These are phyloP conservation scores for Acanthococcus lagerstroemiae DNA, from an alignment of 2,888 invertebrate species.

Conservation along the genomic window DNA sequence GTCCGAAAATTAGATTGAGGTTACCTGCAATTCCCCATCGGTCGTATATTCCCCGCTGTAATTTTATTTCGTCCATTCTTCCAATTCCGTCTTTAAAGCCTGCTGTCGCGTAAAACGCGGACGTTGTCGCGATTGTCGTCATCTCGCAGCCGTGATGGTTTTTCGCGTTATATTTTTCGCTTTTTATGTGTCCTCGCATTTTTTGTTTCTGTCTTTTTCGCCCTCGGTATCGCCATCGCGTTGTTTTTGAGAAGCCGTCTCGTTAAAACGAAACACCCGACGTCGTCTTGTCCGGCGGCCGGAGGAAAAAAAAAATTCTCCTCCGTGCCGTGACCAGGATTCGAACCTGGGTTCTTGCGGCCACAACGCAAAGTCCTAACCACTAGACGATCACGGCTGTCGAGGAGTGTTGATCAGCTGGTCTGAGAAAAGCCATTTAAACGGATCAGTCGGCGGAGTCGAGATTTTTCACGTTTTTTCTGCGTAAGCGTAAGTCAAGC, in stretches of 20 bases:
- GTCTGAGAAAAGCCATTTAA: not conserved
- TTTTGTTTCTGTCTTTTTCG: not conserved
- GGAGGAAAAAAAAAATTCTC: not conserved
- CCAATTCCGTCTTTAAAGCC: slow-evolving; percentile 2
- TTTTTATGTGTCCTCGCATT: not conserved
- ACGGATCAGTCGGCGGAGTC: not conserved
- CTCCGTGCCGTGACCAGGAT: slow-evolving; percentile 56
- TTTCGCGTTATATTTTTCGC: not conserved
- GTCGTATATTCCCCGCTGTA: slow-evolving; percentile 15
- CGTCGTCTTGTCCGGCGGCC: too few relatives aligned
- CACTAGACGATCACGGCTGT: slow-evolving; percentile 62
- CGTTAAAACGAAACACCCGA: too few relatives aligned
- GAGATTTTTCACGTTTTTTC: not conserved
- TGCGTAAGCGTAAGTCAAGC: too few relatives aligned
- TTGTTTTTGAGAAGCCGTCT: too few relatives aligned
- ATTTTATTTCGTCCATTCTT: slow-evolving; percentile 10
- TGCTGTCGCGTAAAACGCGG: not conserved
- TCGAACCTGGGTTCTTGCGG: slow-evolving; percentile 69
- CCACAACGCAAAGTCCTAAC: slow-evolving; percentile 67
- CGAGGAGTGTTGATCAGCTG: not conserved
- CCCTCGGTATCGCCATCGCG: not conserved
- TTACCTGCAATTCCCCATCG: slow-evolving; percentile 17
- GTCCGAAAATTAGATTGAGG: slow-evolving; percentile 23
- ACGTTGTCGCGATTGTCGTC: not conserved
- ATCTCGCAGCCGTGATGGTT: not conserved